Conservation (phyloP, 2,888 invertebrate species). For the Liodrosophila aerea region DNA sequence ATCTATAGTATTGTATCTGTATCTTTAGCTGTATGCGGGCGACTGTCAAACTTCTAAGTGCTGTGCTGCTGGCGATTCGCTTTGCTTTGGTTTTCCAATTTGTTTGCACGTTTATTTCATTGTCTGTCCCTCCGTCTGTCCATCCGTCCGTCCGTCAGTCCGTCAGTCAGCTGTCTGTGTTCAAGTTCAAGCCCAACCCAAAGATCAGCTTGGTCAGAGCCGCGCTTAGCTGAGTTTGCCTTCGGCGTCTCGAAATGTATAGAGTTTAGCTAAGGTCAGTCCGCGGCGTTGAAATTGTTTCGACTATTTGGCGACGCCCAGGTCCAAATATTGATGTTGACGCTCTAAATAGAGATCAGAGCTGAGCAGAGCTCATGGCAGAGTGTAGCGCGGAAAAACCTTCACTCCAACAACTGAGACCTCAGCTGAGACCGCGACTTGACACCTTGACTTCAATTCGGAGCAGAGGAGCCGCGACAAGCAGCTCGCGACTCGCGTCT, state of each 20-base stretch:
- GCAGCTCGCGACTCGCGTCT: conserved; percentile 13
- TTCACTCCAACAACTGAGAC: conserved; percentile 35
- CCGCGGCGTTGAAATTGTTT: conserved; percentile 57
- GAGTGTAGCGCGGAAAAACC: conserved; percentile 65
- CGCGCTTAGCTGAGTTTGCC: conserved; percentile 32
- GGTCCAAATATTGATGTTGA: conserved; percentile 67
- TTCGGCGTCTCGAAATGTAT: conserved; percentile 37
- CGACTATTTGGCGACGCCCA: conserved; percentile 71
- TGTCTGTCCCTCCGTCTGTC: too few species aligned
- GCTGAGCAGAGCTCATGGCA: too few species aligned
- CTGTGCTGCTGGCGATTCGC: conserved; percentile 5
- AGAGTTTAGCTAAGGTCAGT: conserved; percentile 70
- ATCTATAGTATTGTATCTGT: conserved; percentile 9
- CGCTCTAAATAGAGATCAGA: conserved; percentile 63
- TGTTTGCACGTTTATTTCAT: conserved; percentile 28
- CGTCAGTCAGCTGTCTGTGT: conserved; percentile 24
- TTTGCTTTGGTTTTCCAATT: conserved; percentile 59
- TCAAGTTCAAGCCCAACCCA: conserved; percentile 77
- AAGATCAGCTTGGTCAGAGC: conserved; percentile 32
- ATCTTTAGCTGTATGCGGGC: conserved; percentile 49
- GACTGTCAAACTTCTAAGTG: conserved; percentile 54
- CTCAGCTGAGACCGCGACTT: neutral
- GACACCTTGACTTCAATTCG: conserved; percentile 72
- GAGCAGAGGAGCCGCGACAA: neutral
- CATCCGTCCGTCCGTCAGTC: too few species aligned